Evolutionary conservation across 2,113 vertebrate species (phyloP).

Genomic region (Lasiurus borealis): DNA sequence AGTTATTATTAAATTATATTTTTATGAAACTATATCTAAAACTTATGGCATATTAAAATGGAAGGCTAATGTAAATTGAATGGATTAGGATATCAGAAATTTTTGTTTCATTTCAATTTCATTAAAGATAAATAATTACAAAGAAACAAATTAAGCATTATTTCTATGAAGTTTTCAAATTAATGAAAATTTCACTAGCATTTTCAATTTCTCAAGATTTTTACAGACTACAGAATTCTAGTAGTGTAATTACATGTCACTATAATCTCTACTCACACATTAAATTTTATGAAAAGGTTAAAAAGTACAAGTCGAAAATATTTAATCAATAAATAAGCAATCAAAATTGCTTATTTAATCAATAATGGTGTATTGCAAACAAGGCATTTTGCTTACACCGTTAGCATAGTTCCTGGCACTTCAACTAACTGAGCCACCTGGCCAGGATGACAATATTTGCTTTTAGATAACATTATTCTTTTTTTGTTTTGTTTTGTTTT

Average conservation of each 20-base stretch:
- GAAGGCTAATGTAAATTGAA: not conserved
- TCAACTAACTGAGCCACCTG: not conserved
- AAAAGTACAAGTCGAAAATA: conserved; percentile 13
- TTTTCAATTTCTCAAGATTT: conserved; percentile 3
- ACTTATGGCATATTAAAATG: not conserved
- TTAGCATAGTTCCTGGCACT: not conserved
- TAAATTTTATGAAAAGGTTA: conserved; percentile 39
- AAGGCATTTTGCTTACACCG: not conserved
- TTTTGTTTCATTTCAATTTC: conserved; percentile 35
- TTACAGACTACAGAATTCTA: not conserved
- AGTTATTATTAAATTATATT: conserved; percentile 11
- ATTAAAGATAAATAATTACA: not conserved
- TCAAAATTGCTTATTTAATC: conserved; percentile 18
- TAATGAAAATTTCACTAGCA: not conserved
- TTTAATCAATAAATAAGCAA: no score
- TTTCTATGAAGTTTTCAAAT: conserved; percentile 44
- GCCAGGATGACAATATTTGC: no score
- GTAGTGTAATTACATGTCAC: not conserved
- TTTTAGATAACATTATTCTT: no score
- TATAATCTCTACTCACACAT: not conserved
- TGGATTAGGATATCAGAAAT: not conserved
- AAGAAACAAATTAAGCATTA: conserved; percentile 2
- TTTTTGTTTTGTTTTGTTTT: no score
- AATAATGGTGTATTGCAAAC: not conserved
- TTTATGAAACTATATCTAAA: not conserved